phyloP scores from a whole-genome alignment of 2,113 vertebrate species.

The Gnathonemus longibarbis region DNA sequence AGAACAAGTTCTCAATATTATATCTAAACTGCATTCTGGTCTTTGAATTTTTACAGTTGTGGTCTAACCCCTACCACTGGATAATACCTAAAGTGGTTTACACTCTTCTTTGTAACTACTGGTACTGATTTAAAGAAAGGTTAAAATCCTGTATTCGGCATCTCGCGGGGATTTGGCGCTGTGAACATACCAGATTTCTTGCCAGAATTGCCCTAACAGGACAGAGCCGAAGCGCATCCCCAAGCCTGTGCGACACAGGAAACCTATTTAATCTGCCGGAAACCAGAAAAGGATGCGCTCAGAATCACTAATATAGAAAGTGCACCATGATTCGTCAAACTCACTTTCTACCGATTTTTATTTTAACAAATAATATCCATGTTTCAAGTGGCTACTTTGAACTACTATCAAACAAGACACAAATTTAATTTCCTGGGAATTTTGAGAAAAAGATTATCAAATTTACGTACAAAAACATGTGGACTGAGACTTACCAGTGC shows the following conservation, averaged over 20 bases:
- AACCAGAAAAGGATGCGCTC: background rate
- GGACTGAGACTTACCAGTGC: background rate
- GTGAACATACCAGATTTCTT: background rate
- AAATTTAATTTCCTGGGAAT: background rate
- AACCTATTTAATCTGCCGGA: background rate
- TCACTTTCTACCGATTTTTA: background rate
- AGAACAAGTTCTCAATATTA: background rate
- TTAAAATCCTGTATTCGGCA: background rate
- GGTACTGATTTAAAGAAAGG: background rate
- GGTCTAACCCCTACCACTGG: background rate
- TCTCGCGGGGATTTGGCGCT: background rate
- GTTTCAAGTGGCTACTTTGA: background rate
- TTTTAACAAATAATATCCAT: background rate
- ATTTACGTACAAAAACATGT: background rate
- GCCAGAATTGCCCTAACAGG: background rate
- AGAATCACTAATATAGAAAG: background rate
- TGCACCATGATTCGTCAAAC: background rate
- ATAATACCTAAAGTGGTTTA: background rate
- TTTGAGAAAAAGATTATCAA: too few relatives aligned
- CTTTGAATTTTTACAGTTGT: background rate
- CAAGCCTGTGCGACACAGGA: background rate
- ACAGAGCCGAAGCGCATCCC: background rate
- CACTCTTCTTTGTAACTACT: background rate
- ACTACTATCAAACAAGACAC: background rate
- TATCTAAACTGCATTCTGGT: background rate